Conservation (phyloP, 2,113 vertebrate species). For the Zosterops pallidus region DNA sequence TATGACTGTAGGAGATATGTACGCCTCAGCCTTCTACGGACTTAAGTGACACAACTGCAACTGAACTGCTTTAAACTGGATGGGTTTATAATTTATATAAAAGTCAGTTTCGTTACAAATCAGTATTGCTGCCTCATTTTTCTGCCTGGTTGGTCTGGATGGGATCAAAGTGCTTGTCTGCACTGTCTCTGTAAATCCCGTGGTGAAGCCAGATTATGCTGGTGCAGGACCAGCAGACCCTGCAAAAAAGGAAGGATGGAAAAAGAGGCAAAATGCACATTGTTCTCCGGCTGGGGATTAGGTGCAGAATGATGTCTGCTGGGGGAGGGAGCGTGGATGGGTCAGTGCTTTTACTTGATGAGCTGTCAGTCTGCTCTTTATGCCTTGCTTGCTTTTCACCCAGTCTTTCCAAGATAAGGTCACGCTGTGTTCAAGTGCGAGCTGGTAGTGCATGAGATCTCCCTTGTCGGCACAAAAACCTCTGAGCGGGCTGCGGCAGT, state of each 20-base stretch:
- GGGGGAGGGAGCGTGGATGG: neutral
- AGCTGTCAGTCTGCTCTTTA: neutral
- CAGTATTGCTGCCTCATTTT: conserved; percentile 44
- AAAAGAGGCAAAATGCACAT: accelerated
- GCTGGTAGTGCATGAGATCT: accelerated
- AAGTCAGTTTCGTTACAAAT: conserved; percentile 69
- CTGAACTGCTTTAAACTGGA: conserved; percentile 71
- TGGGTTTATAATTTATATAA: conserved; percentile 79
- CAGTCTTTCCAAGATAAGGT: neutral
- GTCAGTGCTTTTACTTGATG: neutral
- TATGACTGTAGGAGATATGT: conserved; percentile 67
- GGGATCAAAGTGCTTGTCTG: neutral
- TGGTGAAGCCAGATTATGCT: neutral
- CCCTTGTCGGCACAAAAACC: too few relatives aligned
- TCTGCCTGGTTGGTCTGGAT: neutral
- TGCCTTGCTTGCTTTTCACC: neutral
- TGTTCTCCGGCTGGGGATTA: neutral
- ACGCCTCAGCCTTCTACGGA: conserved; percentile 61
- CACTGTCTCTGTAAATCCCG: accelerated
- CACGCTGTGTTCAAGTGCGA: too few relatives aligned
- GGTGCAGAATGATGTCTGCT: neutral
- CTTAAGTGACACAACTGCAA: conserved; percentile 65
- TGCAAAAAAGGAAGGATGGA: neutral
- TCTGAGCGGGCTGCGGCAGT: neutral
- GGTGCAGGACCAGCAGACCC: neutral